Base-by-base conservation (phyloP, 1,140 invertebrate genomes). In the Papilio helenus region DNA sequence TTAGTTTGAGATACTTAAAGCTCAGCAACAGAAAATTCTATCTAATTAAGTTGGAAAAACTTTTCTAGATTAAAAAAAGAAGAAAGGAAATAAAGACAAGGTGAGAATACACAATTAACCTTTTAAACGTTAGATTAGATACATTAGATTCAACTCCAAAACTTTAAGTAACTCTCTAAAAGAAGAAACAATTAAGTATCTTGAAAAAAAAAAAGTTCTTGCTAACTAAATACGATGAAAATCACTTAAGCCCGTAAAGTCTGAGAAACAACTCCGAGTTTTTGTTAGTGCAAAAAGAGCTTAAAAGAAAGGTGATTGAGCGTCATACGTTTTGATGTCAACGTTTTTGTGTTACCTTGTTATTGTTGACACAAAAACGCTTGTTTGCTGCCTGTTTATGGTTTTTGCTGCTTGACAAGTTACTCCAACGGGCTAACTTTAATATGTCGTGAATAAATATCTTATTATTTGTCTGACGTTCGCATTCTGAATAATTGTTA, bases 361-460 rank as follows among this genome's bases (percentile, higher is more conserved):
- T 86, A 86, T 87, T 86, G 86, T 84, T 72, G 78, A 61, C 79
- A 82, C 86, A 89, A 89, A 88, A 90, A 90, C 87, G 68, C 65
- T 80, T 84, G 83, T 88, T 89, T 85, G 87, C 88, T 83, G 81
- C 82, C 83, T 86, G 89, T 88, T 86, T 78, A 29, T 80, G 26
- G 87, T 92, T 92, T 92, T 92, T 92, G 89, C 87, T 55, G 61
- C 79, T 83, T 88, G 89, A 92, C 90, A 91, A 92, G 89, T 89
- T 88, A 88, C 88, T 86, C 84, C 84, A 65, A 23, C 76, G 78
- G 84, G 29, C 80, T 68, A 79, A 86, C 83, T 86, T 88, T 85
- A 85, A 87, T 89, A 87, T 86, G 84, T 89, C 84, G 79, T 84
- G 89, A 92, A 91, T 92, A 90, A 92, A 90, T 91, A 90, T 86